These are phyloP conservation scores for Schizopygopsis pylzovi DNA, from an alignment of 2,797 vertebrate species.

Conservation along the genomic window DNA sequence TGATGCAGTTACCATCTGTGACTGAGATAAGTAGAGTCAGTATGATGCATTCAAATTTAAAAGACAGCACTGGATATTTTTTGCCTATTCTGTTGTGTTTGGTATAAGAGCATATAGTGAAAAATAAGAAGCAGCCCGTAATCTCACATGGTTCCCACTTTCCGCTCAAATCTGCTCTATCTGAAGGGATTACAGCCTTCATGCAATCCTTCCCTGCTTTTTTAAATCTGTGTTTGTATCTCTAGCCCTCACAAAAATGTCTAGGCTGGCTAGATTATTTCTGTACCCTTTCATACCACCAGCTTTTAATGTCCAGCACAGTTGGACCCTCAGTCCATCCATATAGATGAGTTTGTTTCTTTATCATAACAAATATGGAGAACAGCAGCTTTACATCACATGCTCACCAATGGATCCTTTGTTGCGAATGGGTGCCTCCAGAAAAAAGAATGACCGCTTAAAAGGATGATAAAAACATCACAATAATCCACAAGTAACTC, in stretches of 20 bases:
- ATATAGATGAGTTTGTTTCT: not conserved
- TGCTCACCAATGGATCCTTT: not conserved
- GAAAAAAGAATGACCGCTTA: not conserved
- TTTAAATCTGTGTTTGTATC: conserved; percentile 39
- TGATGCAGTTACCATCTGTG: conserved; percentile 6
- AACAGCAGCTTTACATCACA: not conserved
- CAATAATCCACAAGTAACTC: too few relatives aligned
- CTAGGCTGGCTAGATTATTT: conserved; percentile 39
- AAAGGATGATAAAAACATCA: too few relatives aligned
- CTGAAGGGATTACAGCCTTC: conserved; percentile 3
- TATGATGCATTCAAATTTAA: not conserved
- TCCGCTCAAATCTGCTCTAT: conserved; percentile 33
- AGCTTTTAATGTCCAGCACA: not conserved
- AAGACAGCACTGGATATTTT: not conserved
- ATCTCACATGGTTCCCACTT: not conserved
- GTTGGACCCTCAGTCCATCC: not conserved
- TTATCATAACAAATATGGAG: not conserved
- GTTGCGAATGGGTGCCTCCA: not conserved
- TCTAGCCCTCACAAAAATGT: conserved; percentile 33
- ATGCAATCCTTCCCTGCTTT: conserved; percentile 40
- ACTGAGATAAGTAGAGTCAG: not conserved
- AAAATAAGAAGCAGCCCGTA: conserved; percentile 13
- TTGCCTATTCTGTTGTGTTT: not conserved
- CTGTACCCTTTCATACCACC: conserved; percentile 2
- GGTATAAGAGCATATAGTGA: conserved; percentile 1